Conservation (phyloP, 92 coral and sea anemone species). For the Palythoa grandis region DNA sequence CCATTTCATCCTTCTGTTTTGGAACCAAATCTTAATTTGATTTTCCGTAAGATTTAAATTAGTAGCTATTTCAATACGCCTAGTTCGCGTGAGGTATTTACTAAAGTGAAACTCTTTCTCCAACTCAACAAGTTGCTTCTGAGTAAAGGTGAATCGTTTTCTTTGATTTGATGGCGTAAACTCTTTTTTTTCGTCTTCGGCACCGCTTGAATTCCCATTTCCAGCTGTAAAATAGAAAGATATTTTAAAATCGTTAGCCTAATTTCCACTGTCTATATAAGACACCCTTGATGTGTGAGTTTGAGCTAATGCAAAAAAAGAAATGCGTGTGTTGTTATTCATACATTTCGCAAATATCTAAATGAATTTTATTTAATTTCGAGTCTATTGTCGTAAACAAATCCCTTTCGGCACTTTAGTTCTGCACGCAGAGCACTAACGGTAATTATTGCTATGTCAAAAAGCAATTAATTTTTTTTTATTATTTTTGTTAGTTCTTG, state of each 20-base stretch:
- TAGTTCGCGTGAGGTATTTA: slow-evolving; percentile 92
- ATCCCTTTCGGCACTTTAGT: neutral
- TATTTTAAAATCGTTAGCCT: neutral
- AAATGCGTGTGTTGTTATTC: neutral
- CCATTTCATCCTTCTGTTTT: slow-evolving; percentile 99
- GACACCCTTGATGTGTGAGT: neutral
- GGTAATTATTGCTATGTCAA: neutral
- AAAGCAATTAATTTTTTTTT: neutral
- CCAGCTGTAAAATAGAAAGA: slow-evolving; percentile 9
- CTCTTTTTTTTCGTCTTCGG: slow-evolving; percentile 37
- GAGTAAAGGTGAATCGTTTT: slow-evolving; percentile 94
- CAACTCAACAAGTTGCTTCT: slow-evolving; percentile 91
- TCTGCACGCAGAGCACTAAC: neutral
- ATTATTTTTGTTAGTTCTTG: neutral
- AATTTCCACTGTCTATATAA: neutral
- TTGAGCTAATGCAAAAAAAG: neutral
- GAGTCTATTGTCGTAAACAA: neutral
- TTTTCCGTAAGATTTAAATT: slow-evolving; percentile 92
- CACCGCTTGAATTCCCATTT: slow-evolving; percentile 14
- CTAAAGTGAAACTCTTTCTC: slow-evolving; percentile 99
- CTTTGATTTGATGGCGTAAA: slow-evolving; percentile 56
- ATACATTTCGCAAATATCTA: neutral
- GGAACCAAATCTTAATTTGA: slow-evolving; percentile 99
- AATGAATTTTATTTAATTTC: neutral
- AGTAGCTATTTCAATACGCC: slow-evolving; percentile 94